Base-by-base conservation (phyloP, 2,888 invertebrate species). In the Hyalella azteca region DNA sequence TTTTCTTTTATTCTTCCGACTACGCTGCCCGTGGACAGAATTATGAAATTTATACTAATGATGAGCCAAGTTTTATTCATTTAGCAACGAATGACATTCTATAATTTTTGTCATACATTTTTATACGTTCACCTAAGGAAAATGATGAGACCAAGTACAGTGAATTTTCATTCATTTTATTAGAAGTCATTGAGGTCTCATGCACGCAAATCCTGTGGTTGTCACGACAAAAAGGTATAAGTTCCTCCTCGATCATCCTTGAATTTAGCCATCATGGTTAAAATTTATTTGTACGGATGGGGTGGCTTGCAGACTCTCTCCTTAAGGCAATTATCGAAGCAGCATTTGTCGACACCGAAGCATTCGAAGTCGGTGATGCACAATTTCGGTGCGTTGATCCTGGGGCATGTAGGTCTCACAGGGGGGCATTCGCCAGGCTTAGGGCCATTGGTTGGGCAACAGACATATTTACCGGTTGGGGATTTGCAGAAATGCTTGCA, bases 351-450 rank as follows among this genome's bases (percentile, higher is more conserved):
- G 13, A 50, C 39, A 4, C 81, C 81, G 3, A 19, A 9, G 45
- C 81, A 81, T 39, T 54, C 4, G 40, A 36, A 59, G 66, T 81
- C 81, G 41, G 41, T 78, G 78, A 50, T 50, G 45, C 81, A 81
- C 32, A 39, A 36, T 5, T 32, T 22, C 1, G 80, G 80, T 15
- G 75, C n/a, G n/a, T 73, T 73, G 40, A 80, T 39, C n/a, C 77
- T 73, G 19, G 80, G 80, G 36, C 80, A 81, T 11, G 19, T 36
- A 15, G 73, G 60, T n/a, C 81, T 77, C 11, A 78, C 78, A n/a
- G 81, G 79, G 0, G 81, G 81, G 26, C 81, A 81, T 32, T 32
- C 22, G 11, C 81, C 81, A 5, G 79, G 79, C 60, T 81, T 81
- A 36, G 54, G 66, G 19, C 66, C 66, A 36, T 66, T 66, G 11